A percentile compares a stretch with the other conserved stretches of the same genome.
Evolutionary conservation across 1,140 invertebrate genomes (phyloP).

Genomic region (Adelges cooleyi): DNA sequence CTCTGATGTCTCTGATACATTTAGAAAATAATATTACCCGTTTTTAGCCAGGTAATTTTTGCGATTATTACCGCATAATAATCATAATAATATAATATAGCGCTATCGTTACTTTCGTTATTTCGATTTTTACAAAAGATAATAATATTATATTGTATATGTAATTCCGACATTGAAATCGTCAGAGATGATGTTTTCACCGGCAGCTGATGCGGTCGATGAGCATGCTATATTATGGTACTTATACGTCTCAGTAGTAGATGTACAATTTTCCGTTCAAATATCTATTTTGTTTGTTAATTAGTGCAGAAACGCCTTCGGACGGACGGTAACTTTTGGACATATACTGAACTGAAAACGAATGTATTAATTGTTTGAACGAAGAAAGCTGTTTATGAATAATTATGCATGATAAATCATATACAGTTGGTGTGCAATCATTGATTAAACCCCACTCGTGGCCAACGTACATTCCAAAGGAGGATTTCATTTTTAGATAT

Average conservation of each 20-base stretch:
- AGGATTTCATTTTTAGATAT: no score
- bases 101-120: slow-evolving; percentile 16
- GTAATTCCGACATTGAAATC: background rate
- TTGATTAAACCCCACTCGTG: no score
- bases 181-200: background rate
- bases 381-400: no score
- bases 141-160: background rate
- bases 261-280: background rate
- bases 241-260: background rate
- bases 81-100: no score
- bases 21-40: background rate
- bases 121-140: background rate
- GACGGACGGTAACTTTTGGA: background rate
- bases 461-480: no score
- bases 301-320: slow-evolving; percentile 9
- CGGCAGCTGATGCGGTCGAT: background rate
- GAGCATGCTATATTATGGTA: background rate
- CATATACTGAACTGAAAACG: no score
- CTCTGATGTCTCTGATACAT: background rate
- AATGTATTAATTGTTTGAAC: no score
- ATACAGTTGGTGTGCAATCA: no score
- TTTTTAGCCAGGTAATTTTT: slow-evolving; percentile 8
- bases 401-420: no score
- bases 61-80: slow-evolving; percentile 22
- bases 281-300: slow-evolving; percentile 25